Base-by-base conservation (phyloP, 2,113 vertebrate species). In the Brachyistius frenatus region DNA sequence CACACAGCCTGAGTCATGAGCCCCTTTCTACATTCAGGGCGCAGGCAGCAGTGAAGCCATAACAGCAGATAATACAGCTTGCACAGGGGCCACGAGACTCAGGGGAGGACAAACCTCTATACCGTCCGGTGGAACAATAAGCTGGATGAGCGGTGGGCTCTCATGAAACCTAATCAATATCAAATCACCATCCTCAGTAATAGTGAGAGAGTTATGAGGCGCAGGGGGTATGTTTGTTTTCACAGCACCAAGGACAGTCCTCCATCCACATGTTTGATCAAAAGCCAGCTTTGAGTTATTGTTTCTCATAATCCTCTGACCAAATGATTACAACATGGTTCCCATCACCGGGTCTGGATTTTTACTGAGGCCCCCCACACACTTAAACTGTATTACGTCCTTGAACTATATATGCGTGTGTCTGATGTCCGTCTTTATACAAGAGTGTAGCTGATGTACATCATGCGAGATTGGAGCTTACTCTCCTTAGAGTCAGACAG, bases 91-190 rank as follows among this genome's bases (percentile, higher is more conserved):
- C 88, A 81, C 14, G 23, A 62, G 81, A 88, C 93, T 85, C 91
- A 1, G 31, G 85, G 84, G 91, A 90, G 85, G 80, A 84, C 78
- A 83, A 63, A 81, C 75, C 71, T 87, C 73, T 75, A 83, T 35
- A 49, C 56, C 55, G n/a, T 85, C 81, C 86, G 72, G 35, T 73
- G 81, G 86, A 91, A 88, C 84, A 90, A 93, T 92, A 92, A 92
- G 90, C 89, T 81, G 71, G 82, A 84, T 85, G 85, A 88, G 85
- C 76, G 32, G 75, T 64, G 66, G 82, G 81, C 66, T 62, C 81
- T 85, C 87, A 86, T 90, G 87, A 92, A 93, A 91, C 89, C 91
- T 88, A 92, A 95, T 95, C 94, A 92, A 95, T 95, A 94, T 90
- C 86, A 89, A 92, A 93, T 93, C 85, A 91, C 90, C 87, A 78